Percentiles rank a stretch among this genome's conserved stretches.
Conservation (phyloP, 2,888 invertebrate genomes). For the Pristionchus fissidentatus region DNA sequence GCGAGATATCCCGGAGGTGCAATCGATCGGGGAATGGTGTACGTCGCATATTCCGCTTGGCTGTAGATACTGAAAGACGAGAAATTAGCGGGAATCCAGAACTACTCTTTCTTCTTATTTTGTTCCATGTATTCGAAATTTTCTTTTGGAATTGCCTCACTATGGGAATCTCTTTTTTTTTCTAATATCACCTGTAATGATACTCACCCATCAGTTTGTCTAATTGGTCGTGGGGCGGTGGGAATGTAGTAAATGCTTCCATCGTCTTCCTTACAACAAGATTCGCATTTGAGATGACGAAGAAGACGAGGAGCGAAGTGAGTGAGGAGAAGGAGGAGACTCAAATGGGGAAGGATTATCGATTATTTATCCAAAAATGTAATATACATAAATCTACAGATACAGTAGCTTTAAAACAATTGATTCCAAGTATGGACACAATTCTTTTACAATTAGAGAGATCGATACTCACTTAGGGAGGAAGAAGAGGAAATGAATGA, state of each 20-base stretch:
- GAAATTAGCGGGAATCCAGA: background rate
- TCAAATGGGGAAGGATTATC: too few relatives aligned
- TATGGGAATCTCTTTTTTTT: background rate
- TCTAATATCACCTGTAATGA: too few relatives aligned
- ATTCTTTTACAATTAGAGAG: too few relatives aligned
- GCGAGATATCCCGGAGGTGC: slow-evolving; percentile 64
- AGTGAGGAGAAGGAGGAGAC: slow-evolving; percentile 67
- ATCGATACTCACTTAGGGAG: slow-evolving; percentile 62
- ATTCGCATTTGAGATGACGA: slow-evolving; percentile 55
- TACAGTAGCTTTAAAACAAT: too few relatives aligned
- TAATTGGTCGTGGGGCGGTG: slow-evolving; percentile 61
- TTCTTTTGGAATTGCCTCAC: background rate
- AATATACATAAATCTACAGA: slow-evolving; percentile 43
- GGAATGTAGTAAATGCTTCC: slow-evolving; percentile 69
- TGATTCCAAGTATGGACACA: too few relatives aligned
- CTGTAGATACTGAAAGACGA: slow-evolving; percentile 56
- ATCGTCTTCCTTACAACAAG: slow-evolving; percentile 67
- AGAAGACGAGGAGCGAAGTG: slow-evolving; percentile 61
- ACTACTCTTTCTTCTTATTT: background rate
- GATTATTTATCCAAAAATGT: background rate
- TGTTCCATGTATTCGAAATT: background rate
- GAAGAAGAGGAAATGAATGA: slow-evolving; percentile 68
- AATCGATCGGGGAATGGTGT: slow-evolving; percentile 57
- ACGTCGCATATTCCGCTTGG: slow-evolving; percentile 59
- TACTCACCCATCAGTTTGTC: slow-evolving; percentile 53